phyloP scores from a whole-genome alignment of 2,797 vertebrate species.

The Coregonus ussuriensis region DNA sequence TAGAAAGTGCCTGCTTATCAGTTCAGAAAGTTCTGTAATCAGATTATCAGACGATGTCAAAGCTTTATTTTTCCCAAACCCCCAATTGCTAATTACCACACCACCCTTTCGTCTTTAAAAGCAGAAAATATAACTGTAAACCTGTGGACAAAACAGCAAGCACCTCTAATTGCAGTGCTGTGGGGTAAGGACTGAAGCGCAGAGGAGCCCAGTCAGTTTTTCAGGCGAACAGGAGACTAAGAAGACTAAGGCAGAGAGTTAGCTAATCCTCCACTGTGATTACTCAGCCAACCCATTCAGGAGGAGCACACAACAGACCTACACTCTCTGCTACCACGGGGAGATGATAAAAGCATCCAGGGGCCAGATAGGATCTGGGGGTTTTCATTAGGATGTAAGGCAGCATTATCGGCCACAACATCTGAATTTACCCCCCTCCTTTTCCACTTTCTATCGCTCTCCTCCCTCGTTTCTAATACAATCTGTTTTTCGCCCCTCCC shows the following conservation, averaged over 20 bases:
- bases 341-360: conserved; percentile 40
- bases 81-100: neutral
- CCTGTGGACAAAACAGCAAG: conserved; percentile 6
- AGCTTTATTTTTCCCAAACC: neutral
- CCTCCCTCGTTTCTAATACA: conserved; percentile 59
- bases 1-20: neutral
- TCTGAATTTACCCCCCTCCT: conserved; percentile 59
- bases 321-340: conserved; percentile 1
- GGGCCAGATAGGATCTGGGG: conserved; percentile 50
- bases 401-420: conserved; percentile 61
- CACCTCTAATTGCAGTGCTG: neutral
- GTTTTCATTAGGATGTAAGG: conserved; percentile 56
- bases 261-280: conserved; percentile 40
- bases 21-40: neutral
- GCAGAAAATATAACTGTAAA: neutral
- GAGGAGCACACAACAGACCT: conserved; percentile 34
- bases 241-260: neutral
- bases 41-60: neutral
- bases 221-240: neutral
- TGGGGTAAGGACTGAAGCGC: neutral
- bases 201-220: neutral
- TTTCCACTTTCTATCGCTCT: conserved; percentile 41
- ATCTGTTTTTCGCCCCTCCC: conserved; percentile 40
- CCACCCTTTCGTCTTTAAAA: neutral
- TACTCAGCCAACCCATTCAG: conserved; percentile 47